Evolutionary conservation across 1,140 invertebrate genomes (phyloP).

Genomic region (Pogonus chalceus): DNA sequence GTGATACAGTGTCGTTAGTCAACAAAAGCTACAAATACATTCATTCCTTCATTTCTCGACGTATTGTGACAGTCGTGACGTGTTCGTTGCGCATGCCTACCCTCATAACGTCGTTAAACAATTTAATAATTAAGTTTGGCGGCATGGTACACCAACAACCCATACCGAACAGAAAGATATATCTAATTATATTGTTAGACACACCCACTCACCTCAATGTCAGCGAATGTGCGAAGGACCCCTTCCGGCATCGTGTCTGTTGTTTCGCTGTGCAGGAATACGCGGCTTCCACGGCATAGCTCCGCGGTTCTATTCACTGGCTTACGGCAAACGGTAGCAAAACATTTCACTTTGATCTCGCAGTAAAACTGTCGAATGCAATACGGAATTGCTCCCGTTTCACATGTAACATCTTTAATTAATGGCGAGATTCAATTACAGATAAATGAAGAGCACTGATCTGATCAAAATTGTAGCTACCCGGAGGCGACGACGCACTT

Average conservation of each 20-base stretch:
- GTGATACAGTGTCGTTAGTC: no score
- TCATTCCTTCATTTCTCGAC: neutral
- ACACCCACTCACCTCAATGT: neutral
- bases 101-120: neutral
- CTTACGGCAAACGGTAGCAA: neutral
- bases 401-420: neutral
- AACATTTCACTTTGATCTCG: conserved; percentile 4
- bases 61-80: no score
- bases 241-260: conserved; percentile 6
- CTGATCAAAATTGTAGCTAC: neutral
- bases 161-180: neutral
- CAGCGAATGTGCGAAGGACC: conserved; percentile 1
- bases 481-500: no score
- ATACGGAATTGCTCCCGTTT: neutral
- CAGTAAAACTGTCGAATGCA: conserved; percentile 1
- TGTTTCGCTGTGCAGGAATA: neutral
- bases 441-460: neutral
- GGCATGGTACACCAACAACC: neutral
- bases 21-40: neutral
- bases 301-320: neutral
- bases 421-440: neutral
- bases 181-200: conserved; percentile 6
- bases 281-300: neutral
- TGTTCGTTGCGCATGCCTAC: neutral
- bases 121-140: neutral